These are phyloP conservation scores for Diplosoma virens DNA, from an alignment of 23 tunicate genomes.

Conservation along the genomic window DNA sequence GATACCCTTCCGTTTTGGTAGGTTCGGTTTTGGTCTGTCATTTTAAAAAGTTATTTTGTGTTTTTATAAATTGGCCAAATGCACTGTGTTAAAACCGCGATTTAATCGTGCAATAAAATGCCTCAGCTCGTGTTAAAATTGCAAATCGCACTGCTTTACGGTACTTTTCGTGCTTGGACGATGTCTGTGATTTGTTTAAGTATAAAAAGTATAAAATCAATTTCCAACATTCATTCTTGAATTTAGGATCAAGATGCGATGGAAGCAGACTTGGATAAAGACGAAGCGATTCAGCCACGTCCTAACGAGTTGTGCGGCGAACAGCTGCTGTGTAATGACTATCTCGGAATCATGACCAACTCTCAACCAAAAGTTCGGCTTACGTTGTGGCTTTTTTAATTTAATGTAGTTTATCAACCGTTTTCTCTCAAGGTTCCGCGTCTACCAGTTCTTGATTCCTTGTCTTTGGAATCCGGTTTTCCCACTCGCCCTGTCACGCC, in stretches of 20 bases:
- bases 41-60: no score
- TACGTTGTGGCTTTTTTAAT: neutral
- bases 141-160: no score
- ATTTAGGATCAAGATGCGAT: slow-evolving; percentile 94
- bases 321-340: slow-evolving; percentile 65
- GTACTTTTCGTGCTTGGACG: no score
- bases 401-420: neutral
- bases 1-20: no score
- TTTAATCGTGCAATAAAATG: no score
- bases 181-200: neutral
- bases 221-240: no score
- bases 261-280: slow-evolving; percentile 93
- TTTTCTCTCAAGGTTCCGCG: slow-evolving; percentile 14
- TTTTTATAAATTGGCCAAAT: no score
- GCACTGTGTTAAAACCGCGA: no score
- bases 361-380: neutral
- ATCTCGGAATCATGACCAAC: slow-evolving; percentile 71
- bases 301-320: slow-evolving; percentile 83
- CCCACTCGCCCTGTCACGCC: slow-evolving; percentile 82
- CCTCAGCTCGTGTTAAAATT: no score
- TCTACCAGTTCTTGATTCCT: slow-evolving; percentile 18
- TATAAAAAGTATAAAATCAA: no score
- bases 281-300: slow-evolving; percentile 61
- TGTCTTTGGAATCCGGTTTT: slow-evolving; percentile 42
- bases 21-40: no score